Percentiles rank a stretch among this genome's conserved stretches.
Evolutionary conservation across 2,888 invertebrate genomes (phyloP).

Genomic region (Agrochola macilenta): DNA sequence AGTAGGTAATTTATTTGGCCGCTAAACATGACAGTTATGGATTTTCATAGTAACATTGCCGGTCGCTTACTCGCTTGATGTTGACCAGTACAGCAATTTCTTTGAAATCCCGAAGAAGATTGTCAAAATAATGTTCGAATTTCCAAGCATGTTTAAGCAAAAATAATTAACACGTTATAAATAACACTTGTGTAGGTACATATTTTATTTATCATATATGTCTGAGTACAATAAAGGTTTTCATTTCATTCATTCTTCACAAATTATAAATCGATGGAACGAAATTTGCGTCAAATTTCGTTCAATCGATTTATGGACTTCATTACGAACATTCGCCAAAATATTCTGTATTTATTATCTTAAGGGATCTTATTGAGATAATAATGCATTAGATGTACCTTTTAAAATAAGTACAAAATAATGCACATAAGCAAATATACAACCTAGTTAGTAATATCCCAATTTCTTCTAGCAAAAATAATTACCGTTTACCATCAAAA

Average conservation of each 20-base stretch:
- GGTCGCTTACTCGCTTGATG: too few species aligned
- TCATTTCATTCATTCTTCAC: constrained; percentile 14
- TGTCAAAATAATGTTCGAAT: too few species aligned
- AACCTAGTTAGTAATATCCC: not conserved
- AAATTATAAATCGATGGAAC: too few species aligned
- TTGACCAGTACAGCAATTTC: too few species aligned
- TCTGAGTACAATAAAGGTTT: not conserved
- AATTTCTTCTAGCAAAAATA: not conserved
- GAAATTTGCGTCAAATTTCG: constrained; percentile 16
- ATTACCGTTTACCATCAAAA: not conserved
- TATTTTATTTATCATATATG: not conserved
- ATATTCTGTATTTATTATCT: constrained; percentile 2
- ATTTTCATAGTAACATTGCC: too few species aligned
- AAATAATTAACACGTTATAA: not conserved
- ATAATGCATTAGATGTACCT: too few species aligned
- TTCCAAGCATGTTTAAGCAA: too few species aligned
- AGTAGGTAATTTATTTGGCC: too few species aligned
- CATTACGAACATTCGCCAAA: not conserved
- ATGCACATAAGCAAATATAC: not conserved
- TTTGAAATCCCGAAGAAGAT: too few species aligned
- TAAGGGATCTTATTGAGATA: not conserved
- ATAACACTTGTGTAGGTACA: not conserved
- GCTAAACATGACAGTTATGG: too few species aligned
- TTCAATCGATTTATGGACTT: constrained; percentile 15
- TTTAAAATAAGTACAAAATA: not conserved